A percentile compares a stretch with the other conserved stretches of the same genome.
phyloP scores from a whole-genome alignment of 2,113 vertebrate species.

The Nycticryphes semicollaris region DNA sequence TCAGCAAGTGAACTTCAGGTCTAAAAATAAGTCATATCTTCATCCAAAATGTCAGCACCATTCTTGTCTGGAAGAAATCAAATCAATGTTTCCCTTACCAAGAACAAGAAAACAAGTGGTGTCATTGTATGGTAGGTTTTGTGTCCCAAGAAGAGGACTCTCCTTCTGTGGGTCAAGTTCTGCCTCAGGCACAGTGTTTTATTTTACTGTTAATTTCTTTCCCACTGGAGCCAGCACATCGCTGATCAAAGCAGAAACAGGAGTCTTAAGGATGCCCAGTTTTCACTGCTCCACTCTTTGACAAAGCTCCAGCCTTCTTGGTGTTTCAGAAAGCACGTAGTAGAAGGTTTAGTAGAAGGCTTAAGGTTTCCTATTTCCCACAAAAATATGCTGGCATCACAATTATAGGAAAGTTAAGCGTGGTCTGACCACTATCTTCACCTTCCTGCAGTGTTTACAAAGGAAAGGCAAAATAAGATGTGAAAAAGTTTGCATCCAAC shows the following conservation, averaged over 20 bases:
- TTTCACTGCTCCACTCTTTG: not conserved
- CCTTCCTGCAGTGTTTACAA: not conserved
- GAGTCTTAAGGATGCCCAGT: not conserved
- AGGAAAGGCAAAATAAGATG: not conserved
- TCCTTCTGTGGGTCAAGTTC: not conserved
- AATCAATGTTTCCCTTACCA: not conserved
- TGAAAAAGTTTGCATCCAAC: not conserved
- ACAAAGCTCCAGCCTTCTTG: not conserved
- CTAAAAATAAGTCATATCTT: not conserved
- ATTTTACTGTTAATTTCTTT: not conserved
- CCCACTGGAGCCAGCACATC: not conserved
- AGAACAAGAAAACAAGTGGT: not conserved
- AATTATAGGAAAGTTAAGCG: accelerated
- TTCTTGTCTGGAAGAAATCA: not conserved
- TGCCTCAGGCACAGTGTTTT: not conserved
- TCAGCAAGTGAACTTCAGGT: not conserved
- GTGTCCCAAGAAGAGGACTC: not conserved
- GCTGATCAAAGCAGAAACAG: not conserved
- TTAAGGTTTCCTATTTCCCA: not conserved
- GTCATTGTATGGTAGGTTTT: not conserved
- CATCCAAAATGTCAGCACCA: not conserved
- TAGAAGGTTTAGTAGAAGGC: not conserved
- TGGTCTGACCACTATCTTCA: not conserved
- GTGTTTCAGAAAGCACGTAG: not conserved
- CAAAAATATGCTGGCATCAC: not conserved